Conservation (phyloP, 2,113 vertebrate genomes). For the Lagopus leucura region DNA sequence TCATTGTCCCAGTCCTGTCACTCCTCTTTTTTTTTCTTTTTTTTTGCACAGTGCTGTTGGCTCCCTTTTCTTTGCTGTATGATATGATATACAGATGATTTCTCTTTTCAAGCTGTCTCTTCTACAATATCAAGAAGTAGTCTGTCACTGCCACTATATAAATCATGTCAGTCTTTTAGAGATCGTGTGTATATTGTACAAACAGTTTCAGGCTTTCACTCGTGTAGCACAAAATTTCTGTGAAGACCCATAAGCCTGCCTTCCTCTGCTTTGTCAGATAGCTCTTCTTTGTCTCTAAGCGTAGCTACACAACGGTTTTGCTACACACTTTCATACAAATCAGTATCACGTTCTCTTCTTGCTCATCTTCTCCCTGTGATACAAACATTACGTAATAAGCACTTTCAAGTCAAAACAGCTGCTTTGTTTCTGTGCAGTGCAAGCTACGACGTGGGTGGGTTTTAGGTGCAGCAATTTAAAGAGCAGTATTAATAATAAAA, state of each 20-base stretch:
- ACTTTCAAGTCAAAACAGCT: background rate
- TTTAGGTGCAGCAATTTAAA: background rate
- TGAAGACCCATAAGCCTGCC: background rate
- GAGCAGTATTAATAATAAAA: background rate
- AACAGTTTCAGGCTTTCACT: background rate
- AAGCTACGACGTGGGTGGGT: background rate
- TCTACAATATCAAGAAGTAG: background rate
- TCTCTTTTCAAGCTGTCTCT: conserved; percentile 5
- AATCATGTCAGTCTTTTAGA: background rate
- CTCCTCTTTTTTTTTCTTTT: background rate
- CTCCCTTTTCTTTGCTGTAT: background rate
- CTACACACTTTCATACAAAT: background rate
- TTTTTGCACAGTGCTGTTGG: background rate
- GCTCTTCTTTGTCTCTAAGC: background rate
- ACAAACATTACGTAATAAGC: background rate
- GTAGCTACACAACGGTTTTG: background rate
- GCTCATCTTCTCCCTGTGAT: background rate
- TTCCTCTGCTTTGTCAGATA: conserved; percentile 5
- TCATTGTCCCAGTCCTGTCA: background rate
- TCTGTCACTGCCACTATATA: background rate
- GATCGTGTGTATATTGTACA: background rate
- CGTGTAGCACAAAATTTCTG: background rate
- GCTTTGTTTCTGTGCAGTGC: background rate
- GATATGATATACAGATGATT: background rate
- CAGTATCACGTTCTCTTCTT: background rate